Percentiles rank a stretch among this genome's conserved stretches.
phyloP scores from a whole-genome alignment of 2,113 vertebrate species.

The Apodemus speciosus region DNA sequence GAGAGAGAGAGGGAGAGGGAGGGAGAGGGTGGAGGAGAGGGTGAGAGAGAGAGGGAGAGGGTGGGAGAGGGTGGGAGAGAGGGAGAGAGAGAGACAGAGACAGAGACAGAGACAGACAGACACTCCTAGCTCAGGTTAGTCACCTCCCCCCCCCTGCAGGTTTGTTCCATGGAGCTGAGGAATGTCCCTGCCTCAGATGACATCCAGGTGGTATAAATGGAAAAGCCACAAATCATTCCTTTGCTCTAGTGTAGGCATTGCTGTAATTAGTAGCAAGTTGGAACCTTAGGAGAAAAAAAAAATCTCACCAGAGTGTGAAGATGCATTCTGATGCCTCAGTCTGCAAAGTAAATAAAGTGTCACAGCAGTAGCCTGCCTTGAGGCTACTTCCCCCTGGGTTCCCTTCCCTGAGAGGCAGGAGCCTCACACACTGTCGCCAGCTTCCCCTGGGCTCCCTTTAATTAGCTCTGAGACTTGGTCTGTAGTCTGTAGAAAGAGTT shows the following conservation, averaged over 20 bases:
- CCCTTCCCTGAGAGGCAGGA: constrained; percentile 43
- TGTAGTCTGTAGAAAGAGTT: constrained; percentile 20
- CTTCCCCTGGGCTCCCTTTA: constrained; percentile 43
- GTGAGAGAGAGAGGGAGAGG: too few species aligned
- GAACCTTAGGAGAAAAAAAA: constrained; percentile 60
- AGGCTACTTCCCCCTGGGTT: constrained; percentile 61
- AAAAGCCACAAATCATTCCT: background rate
- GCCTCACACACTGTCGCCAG: constrained; percentile 60
- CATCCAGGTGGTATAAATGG: background rate
- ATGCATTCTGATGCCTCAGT: constrained; percentile 71
- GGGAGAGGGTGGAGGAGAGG: too few species aligned
- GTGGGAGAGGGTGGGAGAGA: too few species aligned
- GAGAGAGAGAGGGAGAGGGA: too few species aligned
- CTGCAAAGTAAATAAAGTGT: constrained; percentile 79
- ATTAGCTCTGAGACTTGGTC: constrained; percentile 46
- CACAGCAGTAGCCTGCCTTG: background rate
- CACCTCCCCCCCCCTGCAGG: background rate
- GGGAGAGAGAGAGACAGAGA: accelerated
- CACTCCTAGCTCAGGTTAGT: background rate
- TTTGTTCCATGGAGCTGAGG: background rate
- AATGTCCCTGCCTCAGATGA: accelerated
- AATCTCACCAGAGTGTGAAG: constrained; percentile 77
- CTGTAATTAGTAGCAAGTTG: constrained; percentile 48
- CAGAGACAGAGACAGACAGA: too few species aligned
- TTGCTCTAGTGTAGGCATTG: background rate